These are phyloP conservation scores for Botia kubotai DNA, from an alignment of 2,797 vertebrate genomes.

Conservation along the genomic window DNA sequence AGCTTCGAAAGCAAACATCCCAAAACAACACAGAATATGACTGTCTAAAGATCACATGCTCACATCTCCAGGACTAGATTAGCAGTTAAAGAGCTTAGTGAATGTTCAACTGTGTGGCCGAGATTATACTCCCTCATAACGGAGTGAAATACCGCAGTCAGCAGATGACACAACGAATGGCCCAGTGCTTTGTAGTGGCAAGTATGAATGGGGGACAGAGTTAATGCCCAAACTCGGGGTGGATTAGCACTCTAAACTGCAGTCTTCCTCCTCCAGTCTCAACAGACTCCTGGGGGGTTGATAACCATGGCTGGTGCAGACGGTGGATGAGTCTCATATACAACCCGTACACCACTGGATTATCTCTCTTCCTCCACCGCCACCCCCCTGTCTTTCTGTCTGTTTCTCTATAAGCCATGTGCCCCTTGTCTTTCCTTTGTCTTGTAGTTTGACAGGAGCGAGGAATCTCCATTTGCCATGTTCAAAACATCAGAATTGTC, in stretches of 20 bases:
- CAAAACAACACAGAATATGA: conserved; percentile 25
- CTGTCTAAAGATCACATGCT: conserved; percentile 48
- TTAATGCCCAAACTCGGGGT: conserved; percentile 51
- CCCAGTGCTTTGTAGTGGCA: conserved; percentile 53
- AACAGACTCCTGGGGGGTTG: conserved; percentile 41
- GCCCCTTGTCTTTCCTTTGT: neutral
- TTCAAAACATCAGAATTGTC: conserved; percentile 39
- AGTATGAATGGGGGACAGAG: conserved; percentile 55
- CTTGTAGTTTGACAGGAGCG: neutral
- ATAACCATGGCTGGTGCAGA: conserved; percentile 24
- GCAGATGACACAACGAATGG: conserved; percentile 53
- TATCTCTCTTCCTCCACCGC: conserved; percentile 47
- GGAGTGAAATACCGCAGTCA: conserved; percentile 59
- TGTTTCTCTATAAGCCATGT: neutral
- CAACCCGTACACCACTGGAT: conserved; percentile 53
- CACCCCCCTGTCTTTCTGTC: conserved; percentile 21
- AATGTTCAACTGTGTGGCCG: conserved; percentile 54
- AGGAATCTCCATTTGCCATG: neutral
- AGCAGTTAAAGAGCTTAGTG: conserved; percentile 48
- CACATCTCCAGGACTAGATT: conserved; percentile 51
- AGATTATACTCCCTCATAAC: conserved; percentile 60
- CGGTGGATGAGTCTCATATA: conserved; percentile 34
- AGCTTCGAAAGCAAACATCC: neutral
- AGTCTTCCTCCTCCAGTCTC: conserved; percentile 46
- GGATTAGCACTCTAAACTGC: conserved; percentile 57